Base-by-base conservation (phyloP, 64 coral and sea anemone genomes). In the Pocillopora verrucosa region DNA sequence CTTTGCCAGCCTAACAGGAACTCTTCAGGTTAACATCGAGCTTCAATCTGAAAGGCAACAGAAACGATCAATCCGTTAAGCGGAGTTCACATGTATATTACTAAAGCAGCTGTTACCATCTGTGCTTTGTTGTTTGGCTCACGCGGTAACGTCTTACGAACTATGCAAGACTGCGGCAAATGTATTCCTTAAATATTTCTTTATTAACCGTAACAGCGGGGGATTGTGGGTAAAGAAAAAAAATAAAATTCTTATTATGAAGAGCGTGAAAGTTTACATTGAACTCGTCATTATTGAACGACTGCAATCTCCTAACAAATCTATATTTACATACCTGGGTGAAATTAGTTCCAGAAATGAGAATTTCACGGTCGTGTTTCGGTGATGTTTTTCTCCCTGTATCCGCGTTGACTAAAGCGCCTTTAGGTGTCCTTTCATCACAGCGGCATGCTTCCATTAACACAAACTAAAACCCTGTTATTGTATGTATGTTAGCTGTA, bases 201-300 rank as follows among this genome's bases (percentile, higher is more conserved):
- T 24, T 85, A 85, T 85, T 56, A 65, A 51, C 64, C 12, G 13
- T 16, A 70, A 72, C 82, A 85, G 82, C 82, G 37, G 82, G 82
- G 82, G 82, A 85, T 85, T 85, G 36, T 85, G 82, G 82, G 82
- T 69, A 85, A 17, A 37, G 0, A 57, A 26, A 72, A 51, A 84
- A 16, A 24, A 25, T 10, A 20, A n/a, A 22, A 56, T 22, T 41
- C 41, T 51, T 51, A 51, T 56, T 24, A 16, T 85, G 37, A 81
- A 64, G 59, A 60, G 61, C 79, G 17, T 34, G 34, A 37, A 13
- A 13, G 24, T 85, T 25, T 72, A 51, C 41, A 51, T 51, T 51
- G 41, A 51, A 51, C 41, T 51, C 41, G 41, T 51, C 7, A 51
- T 51, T 51, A 51, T 51, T 51, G 41, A 7, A 51, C 3, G 41